phyloP scores from a whole-genome alignment of 1,140 invertebrate species.

The Rhizoglyphus robini region DNA sequence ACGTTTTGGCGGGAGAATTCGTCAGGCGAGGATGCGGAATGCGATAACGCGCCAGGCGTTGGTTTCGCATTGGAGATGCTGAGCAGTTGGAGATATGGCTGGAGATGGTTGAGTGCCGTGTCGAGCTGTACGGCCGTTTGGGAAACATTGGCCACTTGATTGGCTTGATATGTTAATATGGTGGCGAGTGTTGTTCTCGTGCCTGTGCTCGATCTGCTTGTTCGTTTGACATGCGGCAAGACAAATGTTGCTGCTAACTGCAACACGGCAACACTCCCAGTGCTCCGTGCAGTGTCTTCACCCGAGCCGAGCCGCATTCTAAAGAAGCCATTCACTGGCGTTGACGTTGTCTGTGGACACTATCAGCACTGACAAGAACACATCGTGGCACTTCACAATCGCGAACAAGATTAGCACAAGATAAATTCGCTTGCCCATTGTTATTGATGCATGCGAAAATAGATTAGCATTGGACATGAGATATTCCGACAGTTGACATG shows the following conservation, averaged over 20 bases:
- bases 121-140: too few relatives aligned
- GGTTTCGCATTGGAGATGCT: too few relatives aligned
- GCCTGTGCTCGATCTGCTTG: background rate
- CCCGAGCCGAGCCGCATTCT: too few relatives aligned
- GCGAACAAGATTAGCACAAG: slow-evolving; percentile 7
- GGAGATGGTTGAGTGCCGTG: too few relatives aligned
- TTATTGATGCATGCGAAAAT: slow-evolving; percentile 15
- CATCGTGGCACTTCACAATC: background rate
- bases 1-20: too few relatives aligned
- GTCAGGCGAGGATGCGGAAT: too few relatives aligned
- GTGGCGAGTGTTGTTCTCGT: background rate
- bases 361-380: background rate
- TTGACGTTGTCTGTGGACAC: background rate
- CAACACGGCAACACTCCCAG: too few relatives aligned
- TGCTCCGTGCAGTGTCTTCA: background rate
- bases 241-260: slow-evolving; percentile 10
- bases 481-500: background rate
- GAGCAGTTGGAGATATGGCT: too few relatives aligned
- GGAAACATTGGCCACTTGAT: too few relatives aligned
- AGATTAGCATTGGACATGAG: slow-evolving; percentile 15
- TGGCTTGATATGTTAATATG: slow-evolving; percentile 14
- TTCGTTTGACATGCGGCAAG: background rate
- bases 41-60: too few relatives aligned
- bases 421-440: slow-evolving; percentile 2
- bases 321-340: too few relatives aligned